Evolutionary conservation across 2,113 vertebrate genomes (phyloP), one percentile per base, ranked within the genome.

Genomic region (Crotalus horridus): DNA sequence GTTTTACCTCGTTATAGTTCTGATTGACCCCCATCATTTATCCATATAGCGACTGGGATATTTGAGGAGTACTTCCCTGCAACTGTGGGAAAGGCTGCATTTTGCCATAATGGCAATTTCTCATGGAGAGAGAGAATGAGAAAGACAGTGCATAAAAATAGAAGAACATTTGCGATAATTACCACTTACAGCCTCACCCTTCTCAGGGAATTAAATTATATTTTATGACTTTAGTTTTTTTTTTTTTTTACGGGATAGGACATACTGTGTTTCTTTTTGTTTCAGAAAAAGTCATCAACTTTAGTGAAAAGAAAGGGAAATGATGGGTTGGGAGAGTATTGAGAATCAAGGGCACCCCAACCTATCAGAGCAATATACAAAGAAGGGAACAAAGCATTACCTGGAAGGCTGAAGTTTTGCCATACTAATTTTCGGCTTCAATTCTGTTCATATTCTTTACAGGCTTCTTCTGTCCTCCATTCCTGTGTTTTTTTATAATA

Each of bases 171-270:
- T 97, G 92, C 94, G 96, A 97, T 96, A 97, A 97, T 97, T 95
- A 93, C 96, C 61, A 91, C 95, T 96, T 95, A 39, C 94, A 93
- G 94, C 95, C 96, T 96, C 97, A 88, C 93, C 96, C 97, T 97
- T 95, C 93, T n/a, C 89, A 93, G 95, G 95, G 96, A 96, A 97
- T 97, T 97, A 97, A 96, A 97, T 96, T 96, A 96, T 96, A 96
- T 97, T 97, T 97, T 97, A 97, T 96, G 96, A 97, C 96, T 97
- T 97, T 95, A 95, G 96, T 96, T 95, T 96, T 96, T 48, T 8
- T 48, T 48, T 9, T 51, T 96, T 96, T 96, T 90, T 91, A 94
- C 90, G 74, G 93, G 93, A 94, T 94, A 81, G 93, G 86, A 90
- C 93, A 92, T 92, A 69, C 92, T 89, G 39, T 86, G 58, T 55